These are phyloP conservation scores for Thymelicus acteon DNA, from an alignment of 2,888 invertebrate genomes.

Conservation along the genomic window DNA sequence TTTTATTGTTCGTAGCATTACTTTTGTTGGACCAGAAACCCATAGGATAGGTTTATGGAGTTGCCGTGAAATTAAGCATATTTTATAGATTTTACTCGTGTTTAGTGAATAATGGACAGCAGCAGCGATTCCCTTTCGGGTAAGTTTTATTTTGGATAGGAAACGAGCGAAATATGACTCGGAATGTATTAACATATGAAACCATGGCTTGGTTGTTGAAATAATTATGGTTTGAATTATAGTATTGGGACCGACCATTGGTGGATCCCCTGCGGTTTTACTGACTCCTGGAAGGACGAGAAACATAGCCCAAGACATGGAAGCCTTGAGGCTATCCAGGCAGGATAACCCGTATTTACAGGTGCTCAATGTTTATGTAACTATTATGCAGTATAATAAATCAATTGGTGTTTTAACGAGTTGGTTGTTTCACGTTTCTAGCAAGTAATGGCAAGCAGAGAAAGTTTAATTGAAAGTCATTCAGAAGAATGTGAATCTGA, in stretches of 20 bases:
- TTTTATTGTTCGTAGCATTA: constrained; percentile 39
- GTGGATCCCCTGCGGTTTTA: constrained; percentile 84
- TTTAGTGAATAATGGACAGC: constrained; percentile 65
- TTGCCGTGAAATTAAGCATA: constrained; percentile 38
- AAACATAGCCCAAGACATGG: constrained; percentile 94
- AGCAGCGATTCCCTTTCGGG: constrained; percentile 75
- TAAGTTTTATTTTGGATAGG: constrained; percentile 47
- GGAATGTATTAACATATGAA: background rate
- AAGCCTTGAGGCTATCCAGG: constrained; percentile 90
- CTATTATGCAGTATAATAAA: constrained; percentile 14
- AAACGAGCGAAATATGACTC: background rate
- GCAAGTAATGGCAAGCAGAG: constrained; percentile 92
- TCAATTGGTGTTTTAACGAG: constrained; percentile 22
- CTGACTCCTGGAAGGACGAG: constrained; percentile 90
- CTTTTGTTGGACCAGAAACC: constrained; percentile 9
- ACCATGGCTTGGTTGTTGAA: background rate
- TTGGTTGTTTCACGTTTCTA: constrained; percentile 59
- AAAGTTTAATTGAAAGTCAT: constrained; percentile 89
- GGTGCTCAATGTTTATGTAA: constrained; percentile 67
- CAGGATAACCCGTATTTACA: constrained; percentile 94
- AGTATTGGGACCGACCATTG: constrained; percentile 69
- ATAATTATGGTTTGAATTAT: constrained; percentile 39
- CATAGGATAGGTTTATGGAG: constrained; percentile 33
- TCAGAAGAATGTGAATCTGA: constrained; percentile 90
- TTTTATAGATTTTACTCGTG: constrained; percentile 37